These are phyloP conservation scores for Chirona hameri DNA, from an alignment of 2,888 invertebrate genomes.

Conservation along the genomic window DNA sequence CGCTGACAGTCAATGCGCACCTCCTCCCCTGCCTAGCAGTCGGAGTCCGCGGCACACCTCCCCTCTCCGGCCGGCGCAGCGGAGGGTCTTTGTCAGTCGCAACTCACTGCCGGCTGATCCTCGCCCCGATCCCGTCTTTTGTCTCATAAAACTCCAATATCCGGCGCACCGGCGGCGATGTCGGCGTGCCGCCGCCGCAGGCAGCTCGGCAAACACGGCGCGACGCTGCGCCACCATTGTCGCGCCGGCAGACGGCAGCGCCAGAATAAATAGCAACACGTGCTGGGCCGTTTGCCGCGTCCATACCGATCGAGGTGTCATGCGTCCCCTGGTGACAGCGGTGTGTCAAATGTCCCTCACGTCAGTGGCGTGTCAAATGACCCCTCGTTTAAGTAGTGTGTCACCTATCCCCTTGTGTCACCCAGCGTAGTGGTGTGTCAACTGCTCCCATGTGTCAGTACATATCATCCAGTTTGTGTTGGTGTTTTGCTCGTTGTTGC, in stretches of 20 bases:
- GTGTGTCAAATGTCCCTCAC: no score
- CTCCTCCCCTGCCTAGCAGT: no score
- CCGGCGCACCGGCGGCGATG: constrained; percentile 13
- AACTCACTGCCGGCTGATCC: background rate
- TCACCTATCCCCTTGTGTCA: no score
- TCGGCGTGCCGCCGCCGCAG: background rate
- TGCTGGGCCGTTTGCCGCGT: background rate
- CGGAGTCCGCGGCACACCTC: background rate
- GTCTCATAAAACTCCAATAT: constrained; percentile 28
- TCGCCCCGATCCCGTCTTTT: constrained; percentile 8
- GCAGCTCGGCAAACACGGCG: constrained; percentile 22
- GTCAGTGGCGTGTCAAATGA: no score
- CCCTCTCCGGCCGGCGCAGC: background rate
- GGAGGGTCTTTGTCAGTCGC: background rate
- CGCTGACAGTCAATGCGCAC: no score
- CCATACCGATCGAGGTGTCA: background rate
- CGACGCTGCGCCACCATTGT: background rate
- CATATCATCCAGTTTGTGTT: no score
- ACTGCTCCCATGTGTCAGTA: no score
- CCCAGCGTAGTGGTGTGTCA: no score
- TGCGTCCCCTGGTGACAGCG: no score
- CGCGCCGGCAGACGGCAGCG: background rate
- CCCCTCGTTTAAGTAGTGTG: no score
- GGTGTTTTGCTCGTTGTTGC: no score
- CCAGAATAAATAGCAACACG: background rate